These are phyloP conservation scores for Gastrophryne carolinensis DNA, from an alignment of 2,797 vertebrate genomes.

Conservation along the genomic window DNA sequence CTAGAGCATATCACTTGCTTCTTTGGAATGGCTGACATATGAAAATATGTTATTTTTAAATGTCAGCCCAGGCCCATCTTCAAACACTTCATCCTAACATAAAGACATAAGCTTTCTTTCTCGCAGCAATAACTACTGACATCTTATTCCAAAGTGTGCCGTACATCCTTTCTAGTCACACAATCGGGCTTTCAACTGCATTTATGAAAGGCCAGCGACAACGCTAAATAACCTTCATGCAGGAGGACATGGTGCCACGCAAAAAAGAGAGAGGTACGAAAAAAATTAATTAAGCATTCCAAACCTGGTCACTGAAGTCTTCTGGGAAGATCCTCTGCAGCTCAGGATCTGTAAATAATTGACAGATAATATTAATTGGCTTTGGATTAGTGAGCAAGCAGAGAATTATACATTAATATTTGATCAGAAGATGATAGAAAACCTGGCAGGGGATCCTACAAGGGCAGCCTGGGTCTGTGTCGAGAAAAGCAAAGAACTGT, in stretches of 20 bases:
- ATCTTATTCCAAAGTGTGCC: not conserved
- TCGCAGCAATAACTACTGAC: conserved; percentile 16
- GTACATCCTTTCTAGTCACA: conserved; percentile 61
- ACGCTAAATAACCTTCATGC: conserved; percentile 73
- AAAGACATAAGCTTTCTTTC: not conserved
- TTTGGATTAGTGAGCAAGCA: conserved; percentile 99
- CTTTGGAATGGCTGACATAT: too few relatives aligned
- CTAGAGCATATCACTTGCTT: too few relatives aligned
- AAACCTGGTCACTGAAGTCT: conserved; percentile 97
- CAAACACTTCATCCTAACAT: not conserved
- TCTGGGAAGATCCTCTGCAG: conserved; percentile 95
- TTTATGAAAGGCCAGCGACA: conserved; percentile 72
- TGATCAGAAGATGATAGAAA: conserved; percentile 99
- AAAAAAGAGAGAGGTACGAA: conserved; percentile 57
- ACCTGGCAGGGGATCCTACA: conserved; percentile 94
- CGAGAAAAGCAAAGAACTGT: conserved; percentile 88
- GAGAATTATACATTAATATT: conserved; percentile 99
- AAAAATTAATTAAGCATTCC: conserved; percentile 98
- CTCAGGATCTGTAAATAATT: conserved; percentile 99
- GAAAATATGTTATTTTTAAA: too few relatives aligned
- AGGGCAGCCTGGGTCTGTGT: conserved; percentile 94
- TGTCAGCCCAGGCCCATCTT: too few relatives aligned
- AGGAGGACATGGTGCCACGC: conserved; percentile 77
- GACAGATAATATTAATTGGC: conserved; percentile 99
- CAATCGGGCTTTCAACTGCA: conserved; percentile 74